Conservation (phyloP, 2,888 invertebrate genomes). For the Plebejus melissa region DNA sequence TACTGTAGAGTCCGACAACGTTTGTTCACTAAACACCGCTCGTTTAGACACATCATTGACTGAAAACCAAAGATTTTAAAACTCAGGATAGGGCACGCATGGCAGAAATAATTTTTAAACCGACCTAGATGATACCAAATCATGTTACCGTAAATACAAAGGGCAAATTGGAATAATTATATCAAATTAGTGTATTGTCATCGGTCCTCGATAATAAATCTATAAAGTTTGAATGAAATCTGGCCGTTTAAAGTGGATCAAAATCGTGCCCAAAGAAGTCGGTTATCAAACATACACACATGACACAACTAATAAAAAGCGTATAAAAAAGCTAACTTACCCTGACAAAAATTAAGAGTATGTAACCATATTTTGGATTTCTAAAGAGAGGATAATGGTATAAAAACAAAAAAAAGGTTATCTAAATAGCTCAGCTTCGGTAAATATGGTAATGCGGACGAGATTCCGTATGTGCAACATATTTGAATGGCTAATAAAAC, state of each 20-base stretch:
- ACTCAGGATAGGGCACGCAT: neutral
- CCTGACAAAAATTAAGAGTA: neutral
- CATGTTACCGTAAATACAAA: neutral
- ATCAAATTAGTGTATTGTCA: too few species aligned
- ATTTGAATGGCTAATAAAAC: slow-evolving; percentile 32
- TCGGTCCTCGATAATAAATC: too few species aligned
- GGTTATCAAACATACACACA: too few species aligned
- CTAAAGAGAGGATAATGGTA: neutral
- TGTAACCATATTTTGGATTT: neutral
- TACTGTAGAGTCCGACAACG: slow-evolving; percentile 17
- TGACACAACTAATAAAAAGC: too few species aligned
- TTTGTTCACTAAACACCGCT: slow-evolving; percentile 39
- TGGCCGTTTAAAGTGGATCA: too few species aligned
- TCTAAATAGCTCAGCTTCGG: neutral
- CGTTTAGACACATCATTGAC: slow-evolving; percentile 34
- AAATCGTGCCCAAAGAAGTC: too few species aligned
- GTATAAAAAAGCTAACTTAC: neutral
- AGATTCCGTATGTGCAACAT: slow-evolving; percentile 23
- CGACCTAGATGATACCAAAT: neutral
- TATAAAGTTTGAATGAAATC: too few species aligned
- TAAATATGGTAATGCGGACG: slow-evolving; percentile 27
- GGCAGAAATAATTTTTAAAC: too few species aligned
- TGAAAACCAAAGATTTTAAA: slow-evolving; percentile 29
- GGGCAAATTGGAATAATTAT: neutral
- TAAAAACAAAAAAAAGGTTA: slow-evolving; percentile 9